phyloP scores from a whole-genome alignment of 2,888 invertebrate genomes.

The Heliconius hortense region DNA sequence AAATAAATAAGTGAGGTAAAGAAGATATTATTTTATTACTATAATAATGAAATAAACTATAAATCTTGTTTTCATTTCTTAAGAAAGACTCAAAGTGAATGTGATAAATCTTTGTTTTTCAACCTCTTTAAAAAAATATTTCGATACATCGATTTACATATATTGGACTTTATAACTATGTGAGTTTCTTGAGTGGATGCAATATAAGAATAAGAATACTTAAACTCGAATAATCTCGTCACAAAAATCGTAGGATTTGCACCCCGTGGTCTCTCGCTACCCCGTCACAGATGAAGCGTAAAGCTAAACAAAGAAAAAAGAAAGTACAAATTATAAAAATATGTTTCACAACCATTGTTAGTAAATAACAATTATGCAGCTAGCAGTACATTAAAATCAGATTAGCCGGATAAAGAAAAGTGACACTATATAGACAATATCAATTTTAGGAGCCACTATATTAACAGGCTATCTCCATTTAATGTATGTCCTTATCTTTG shows the following conservation, averaged over 20 bases:
- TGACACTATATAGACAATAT: not conserved
- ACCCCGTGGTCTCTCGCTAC: too few relatives aligned
- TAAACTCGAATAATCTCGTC: too few relatives aligned
- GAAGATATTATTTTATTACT: too few relatives aligned
- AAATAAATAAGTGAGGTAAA: too few relatives aligned
- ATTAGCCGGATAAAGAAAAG: not conserved
- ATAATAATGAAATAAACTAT: too few relatives aligned
- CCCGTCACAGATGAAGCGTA: too few relatives aligned
- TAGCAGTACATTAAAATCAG: not conserved
- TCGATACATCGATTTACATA: not conserved
- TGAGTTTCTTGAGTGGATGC: not conserved
- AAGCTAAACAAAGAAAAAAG: too few relatives aligned
- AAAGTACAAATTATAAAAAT: too few relatives aligned
- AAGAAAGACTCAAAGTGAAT: not conserved
- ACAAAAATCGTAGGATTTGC: too few relatives aligned
- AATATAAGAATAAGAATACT: too few relatives aligned
- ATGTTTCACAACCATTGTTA: not conserved
- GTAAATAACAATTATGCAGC: not conserved
- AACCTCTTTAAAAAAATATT: not conserved
- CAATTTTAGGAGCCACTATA: slow-evolving; percentile 2
- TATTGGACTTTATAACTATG: not conserved
- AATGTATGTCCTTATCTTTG: slow-evolving; percentile 17
- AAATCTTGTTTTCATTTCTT: too few relatives aligned
- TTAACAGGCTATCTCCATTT: slow-evolving; percentile 9
- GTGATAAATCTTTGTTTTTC: not conserved